Conservation (phyloP, 2,888 invertebrate species). For the Gasteruption jaculator region DNA sequence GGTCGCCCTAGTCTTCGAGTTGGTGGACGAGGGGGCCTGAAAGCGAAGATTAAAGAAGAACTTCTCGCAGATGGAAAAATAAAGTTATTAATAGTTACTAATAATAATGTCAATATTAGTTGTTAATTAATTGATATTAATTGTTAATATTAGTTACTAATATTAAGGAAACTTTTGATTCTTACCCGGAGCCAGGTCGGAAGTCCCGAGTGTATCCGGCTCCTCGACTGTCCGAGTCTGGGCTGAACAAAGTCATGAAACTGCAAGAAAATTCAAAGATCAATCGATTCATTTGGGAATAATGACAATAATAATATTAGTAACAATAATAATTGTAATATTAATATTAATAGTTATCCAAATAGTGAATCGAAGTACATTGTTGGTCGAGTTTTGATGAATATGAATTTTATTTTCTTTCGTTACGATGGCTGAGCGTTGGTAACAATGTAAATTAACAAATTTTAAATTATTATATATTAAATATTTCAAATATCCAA, state of each 20-base stretch:
- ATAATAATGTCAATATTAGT: slow-evolving; percentile 3
- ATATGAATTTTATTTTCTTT: too few relatives aligned
- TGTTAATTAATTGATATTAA: slow-evolving; percentile 6
- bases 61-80: too few relatives aligned
- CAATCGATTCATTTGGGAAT: not conserved
- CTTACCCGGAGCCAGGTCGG: slow-evolving; percentile 34
- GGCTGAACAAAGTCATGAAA: slow-evolving; percentile 35
- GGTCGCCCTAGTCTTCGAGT: slow-evolving; percentile 33
- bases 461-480: not conserved
- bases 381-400: too few relatives aligned
- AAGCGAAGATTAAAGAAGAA: slow-evolving; percentile 5
- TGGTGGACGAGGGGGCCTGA: slow-evolving; percentile 32
- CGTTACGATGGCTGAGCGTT: too few relatives aligned
- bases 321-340: not conserved
- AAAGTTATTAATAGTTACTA: not conserved
- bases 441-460: not conserved
- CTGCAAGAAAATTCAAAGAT: slow-evolving; percentile 24
- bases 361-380: too few relatives aligned
- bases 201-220: slow-evolving; percentile 27
- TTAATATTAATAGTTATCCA: not conserved
- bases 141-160: not conserved
- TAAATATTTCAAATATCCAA: too few relatives aligned
- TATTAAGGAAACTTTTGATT: too few relatives aligned
- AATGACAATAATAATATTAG: too few relatives aligned
- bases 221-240: slow-evolving; percentile 21